phyloP scores from a whole-genome alignment of 1,140 invertebrate genomes.

The Procambarus virginalis region DNA sequence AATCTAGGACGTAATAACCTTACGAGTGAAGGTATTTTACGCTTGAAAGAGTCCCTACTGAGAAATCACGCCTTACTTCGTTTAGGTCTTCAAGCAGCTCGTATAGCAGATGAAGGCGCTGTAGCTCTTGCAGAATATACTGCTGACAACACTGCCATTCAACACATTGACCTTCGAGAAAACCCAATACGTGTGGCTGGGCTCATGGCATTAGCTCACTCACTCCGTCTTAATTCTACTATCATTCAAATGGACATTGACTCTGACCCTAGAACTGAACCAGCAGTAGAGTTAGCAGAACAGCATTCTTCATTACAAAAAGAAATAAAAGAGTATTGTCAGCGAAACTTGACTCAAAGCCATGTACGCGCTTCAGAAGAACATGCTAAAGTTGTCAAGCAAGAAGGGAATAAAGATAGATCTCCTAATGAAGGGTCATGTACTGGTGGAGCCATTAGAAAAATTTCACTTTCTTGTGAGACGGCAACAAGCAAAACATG shows the following conservation, averaged over 20 bases:
- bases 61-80: constrained; percentile 80
- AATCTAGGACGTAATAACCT: constrained; percentile 85
- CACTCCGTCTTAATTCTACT: constrained; percentile 83
- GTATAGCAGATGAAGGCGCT: constrained; percentile 82
- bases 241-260: constrained; percentile 88
- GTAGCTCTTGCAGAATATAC: constrained; percentile 82
- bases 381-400: constrained; percentile 64
- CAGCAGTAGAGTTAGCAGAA: constrained; percentile 65
- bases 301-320: constrained; percentile 63
- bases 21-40: constrained; percentile 81
- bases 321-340: constrained; percentile 70
- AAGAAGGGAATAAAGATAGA: constrained; percentile 62
- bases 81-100: constrained; percentile 82
- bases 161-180: constrained; percentile 88
- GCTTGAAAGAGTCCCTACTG: constrained; percentile 81
- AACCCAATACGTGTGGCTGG: constrained; percentile 86
- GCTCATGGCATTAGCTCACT: constrained; percentile 82
- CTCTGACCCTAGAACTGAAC: constrained; percentile 79
- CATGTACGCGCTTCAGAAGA: constrained; percentile 57
- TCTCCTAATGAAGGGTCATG: constrained; percentile 73
- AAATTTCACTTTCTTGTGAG: constrained; percentile 79
- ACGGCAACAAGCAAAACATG: constrained; percentile 73
- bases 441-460: constrained; percentile 77
- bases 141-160: constrained; percentile 79
- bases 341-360: constrained; percentile 60